Evolutionary conservation across 2,797 vertebrate species (phyloP).

Genomic region (Bovichtus diacanthus): DNA sequence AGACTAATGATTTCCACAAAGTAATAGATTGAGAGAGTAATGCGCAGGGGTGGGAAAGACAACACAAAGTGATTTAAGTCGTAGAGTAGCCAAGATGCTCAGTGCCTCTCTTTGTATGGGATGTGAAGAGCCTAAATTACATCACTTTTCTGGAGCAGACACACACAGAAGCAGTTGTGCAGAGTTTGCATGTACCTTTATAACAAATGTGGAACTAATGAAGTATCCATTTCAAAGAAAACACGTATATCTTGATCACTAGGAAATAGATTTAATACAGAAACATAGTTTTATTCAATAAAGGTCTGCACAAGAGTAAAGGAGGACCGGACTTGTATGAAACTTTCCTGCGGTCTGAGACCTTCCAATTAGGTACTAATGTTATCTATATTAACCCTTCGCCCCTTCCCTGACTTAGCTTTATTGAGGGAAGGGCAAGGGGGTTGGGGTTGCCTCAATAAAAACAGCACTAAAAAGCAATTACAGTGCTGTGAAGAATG

Average conservation of each 20-base stretch:
- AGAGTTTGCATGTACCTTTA: constrained; percentile 22
- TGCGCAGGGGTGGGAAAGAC: constrained; percentile 79
- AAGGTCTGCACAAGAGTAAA: constrained; percentile 5
- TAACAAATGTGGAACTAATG: constrained; percentile 1
- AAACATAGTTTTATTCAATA: background rate
- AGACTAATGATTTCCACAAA: constrained; percentile 83
- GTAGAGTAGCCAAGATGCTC: constrained; percentile 68
- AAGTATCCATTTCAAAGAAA: background rate
- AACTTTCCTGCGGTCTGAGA: constrained; percentile 62
- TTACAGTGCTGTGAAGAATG: constrained; percentile 89
- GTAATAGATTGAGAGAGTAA: constrained; percentile 80
- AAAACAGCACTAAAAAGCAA: constrained; percentile 90
- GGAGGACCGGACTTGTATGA: constrained; percentile 32
- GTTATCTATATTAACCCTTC: constrained; percentile 84
- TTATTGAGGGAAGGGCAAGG: constrained; percentile 79
- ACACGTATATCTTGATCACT: background rate
- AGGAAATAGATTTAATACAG: background rate
- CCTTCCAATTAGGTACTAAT: constrained; percentile 83
- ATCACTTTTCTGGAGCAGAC: constrained; percentile 49
- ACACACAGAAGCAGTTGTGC: constrained; percentile 22
- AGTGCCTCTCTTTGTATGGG: constrained; percentile 57
- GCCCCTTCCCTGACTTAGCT: constrained; percentile 76
- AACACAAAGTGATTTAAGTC: constrained; percentile 74
- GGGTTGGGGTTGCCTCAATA: constrained; percentile 84
- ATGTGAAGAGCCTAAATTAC: constrained; percentile 59